Conservation (phyloP, 2,113 vertebrate species). For the Mirounga angustirostris region DNA sequence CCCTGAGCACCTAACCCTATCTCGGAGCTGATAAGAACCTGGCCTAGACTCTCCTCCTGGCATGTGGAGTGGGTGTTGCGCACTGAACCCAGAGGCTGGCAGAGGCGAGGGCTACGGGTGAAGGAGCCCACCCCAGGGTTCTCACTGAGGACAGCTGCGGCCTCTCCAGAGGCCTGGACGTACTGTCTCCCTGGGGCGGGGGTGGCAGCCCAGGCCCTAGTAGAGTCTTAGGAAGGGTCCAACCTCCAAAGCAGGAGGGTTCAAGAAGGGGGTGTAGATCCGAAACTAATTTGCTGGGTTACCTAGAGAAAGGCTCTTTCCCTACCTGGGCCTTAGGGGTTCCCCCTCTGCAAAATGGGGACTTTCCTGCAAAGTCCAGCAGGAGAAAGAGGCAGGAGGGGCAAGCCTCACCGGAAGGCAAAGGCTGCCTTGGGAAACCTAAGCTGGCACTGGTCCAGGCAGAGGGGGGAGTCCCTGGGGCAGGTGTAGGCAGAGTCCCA, state of each 20-base stretch:
- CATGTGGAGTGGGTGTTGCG: not conserved
- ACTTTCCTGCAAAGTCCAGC: not conserved
- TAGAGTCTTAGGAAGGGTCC: not conserved
- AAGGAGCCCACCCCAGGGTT: not conserved
- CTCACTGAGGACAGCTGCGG: not conserved
- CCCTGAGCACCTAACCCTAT: not conserved
- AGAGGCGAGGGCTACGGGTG: not conserved
- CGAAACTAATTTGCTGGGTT: not conserved
- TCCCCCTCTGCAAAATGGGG: not conserved
- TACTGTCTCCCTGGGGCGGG: not conserved
- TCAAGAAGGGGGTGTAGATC: not conserved
- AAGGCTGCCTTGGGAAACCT: not conserved
- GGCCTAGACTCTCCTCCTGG: not conserved
- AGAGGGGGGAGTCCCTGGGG: not conserved
- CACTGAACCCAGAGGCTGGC: not conserved
- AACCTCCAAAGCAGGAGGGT: not conserved
- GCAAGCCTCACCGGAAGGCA: not conserved
- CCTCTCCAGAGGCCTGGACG: not conserved
- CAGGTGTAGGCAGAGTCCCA: not conserved
- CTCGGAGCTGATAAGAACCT: not conserved
- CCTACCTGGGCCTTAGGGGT: not conserved
- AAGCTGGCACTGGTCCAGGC: not conserved
- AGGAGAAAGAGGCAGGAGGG: not conserved
- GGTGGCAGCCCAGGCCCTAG: not conserved
- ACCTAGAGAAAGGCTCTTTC: not conserved